Percentiles rank a stretch among this genome's conserved stretches.
These are phyloP conservation scores for Paraescarpia echinospica DNA, from an alignment of 1,140 invertebrate species.

Conservation along the genomic window DNA sequence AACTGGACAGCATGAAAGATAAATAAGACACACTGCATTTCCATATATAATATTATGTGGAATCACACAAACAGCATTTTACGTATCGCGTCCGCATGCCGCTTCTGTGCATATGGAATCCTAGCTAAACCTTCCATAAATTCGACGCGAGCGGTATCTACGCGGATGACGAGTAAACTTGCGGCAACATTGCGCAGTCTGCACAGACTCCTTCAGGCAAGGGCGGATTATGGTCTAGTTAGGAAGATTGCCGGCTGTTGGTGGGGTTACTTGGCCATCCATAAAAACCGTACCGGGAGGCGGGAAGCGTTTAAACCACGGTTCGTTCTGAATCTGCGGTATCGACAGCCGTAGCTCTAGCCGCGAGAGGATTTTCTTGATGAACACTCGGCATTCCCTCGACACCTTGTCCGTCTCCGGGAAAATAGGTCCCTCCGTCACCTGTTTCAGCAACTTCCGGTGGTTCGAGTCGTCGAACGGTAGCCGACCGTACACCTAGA, in stretches of 20 bases:
- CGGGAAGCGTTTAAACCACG: neutral
- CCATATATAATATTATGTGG: too few species aligned
- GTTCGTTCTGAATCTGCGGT: neutral
- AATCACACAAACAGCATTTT: too few species aligned
- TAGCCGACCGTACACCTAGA: slow-evolving; percentile 74
- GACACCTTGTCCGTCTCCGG: slow-evolving; percentile 28
- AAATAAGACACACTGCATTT: too few species aligned
- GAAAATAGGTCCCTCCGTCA: slow-evolving; percentile 39
- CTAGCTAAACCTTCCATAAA: neutral
- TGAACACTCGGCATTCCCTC: neutral
- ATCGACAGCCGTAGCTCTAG: neutral
- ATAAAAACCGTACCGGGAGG: neutral
- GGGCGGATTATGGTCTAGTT: neutral
- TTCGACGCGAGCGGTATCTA: neutral
- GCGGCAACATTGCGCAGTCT: neutral
- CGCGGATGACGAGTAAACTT: neutral
- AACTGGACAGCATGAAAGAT: too few species aligned
- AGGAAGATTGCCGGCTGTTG: neutral
- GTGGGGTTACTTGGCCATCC: neutral
- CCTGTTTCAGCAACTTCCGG: slow-evolving; percentile 45
- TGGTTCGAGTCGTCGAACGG: slow-evolving; percentile 72
- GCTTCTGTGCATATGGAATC: too few species aligned
- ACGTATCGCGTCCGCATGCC: too few species aligned
- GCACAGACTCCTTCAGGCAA: neutral
- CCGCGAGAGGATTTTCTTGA: neutral